Percentiles rank a stretch among this genome's conserved stretches.
These are phyloP conservation scores for Sialis lutaria DNA, from an alignment of 2,888 invertebrate genomes.

Conservation along the genomic window DNA sequence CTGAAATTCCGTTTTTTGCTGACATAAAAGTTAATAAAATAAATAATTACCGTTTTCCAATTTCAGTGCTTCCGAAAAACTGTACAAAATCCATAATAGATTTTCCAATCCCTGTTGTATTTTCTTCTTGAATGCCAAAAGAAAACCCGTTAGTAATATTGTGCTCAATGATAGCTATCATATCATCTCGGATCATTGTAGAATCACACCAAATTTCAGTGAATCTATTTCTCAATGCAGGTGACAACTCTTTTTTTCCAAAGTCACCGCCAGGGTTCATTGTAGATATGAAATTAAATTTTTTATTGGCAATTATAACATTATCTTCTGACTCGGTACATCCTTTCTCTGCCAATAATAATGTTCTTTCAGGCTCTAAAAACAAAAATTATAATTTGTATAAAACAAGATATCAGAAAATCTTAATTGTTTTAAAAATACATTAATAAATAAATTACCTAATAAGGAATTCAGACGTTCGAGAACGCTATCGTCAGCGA, in stretches of 20 bases:
- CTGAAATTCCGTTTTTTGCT: background rate
- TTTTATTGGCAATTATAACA: constrained; percentile 44
- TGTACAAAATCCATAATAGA: constrained; percentile 65
- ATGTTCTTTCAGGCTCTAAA: constrained; percentile 71
- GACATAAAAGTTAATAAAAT: background rate
- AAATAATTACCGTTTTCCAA: constrained; percentile 37
- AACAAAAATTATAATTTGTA: constrained; percentile 8
- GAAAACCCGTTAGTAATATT: constrained; percentile 36
- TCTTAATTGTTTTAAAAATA: background rate
- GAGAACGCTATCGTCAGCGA: constrained; percentile 95
- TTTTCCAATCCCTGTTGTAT: constrained; percentile 40
- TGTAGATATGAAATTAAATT: constrained; percentile 87
- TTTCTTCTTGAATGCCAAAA: constrained; percentile 32
- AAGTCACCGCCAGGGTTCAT: constrained; percentile 99
- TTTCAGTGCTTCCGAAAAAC: constrained; percentile 53
- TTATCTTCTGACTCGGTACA: constrained; percentile 26
- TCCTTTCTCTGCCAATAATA: constrained; percentile 84
- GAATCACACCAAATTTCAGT: constrained; percentile 97
- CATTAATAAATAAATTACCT: constrained; percentile 21
- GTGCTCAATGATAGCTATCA: constrained; percentile 63
- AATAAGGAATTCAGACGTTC: constrained; percentile 93
- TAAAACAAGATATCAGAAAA: background rate
- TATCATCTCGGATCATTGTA: constrained; percentile 52
- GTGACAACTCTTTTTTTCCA: constrained; percentile 97
- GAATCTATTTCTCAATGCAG: constrained; percentile 90